Conservation (phyloP, 2,113 vertebrate genomes). For the Nycticorax nycticorax region DNA sequence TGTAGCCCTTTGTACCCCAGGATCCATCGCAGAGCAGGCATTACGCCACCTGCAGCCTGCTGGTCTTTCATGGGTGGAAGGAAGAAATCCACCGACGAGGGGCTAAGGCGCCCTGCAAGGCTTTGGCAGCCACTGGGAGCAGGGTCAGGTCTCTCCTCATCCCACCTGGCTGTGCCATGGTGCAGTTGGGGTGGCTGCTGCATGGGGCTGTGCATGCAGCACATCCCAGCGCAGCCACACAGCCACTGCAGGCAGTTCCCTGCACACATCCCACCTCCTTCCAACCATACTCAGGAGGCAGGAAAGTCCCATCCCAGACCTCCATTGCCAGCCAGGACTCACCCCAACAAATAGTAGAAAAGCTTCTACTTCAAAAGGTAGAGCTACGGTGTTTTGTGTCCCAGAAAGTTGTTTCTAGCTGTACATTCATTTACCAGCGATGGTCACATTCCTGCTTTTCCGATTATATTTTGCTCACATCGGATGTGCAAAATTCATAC, state of each 20-base stretch:
- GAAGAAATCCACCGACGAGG: fast-evolving
- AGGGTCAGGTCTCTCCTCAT: fast-evolving
- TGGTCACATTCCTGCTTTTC: background rate
- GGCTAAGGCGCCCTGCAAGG: background rate
- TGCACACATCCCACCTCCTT: background rate
- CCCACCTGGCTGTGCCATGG: background rate
- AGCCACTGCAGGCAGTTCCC: fast-evolving
- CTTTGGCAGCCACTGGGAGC: background rate
- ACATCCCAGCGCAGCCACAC: too few species aligned
- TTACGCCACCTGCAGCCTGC: background rate
- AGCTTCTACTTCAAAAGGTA: background rate
- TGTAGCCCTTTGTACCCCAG: background rate
- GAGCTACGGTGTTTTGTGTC: background rate
- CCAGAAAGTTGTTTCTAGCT: background rate
- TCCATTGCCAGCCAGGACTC: background rate
- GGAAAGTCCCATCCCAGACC: background rate
- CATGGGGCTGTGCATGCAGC: background rate
- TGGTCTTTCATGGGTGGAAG: background rate
- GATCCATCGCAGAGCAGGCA: fast-evolving
- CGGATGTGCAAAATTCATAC: background rate
- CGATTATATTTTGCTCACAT: background rate
- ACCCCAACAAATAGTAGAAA: background rate
- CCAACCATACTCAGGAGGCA: background rate
- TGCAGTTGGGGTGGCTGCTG: background rate
- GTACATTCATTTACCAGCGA: background rate